These are phyloP conservation scores for Accipiter cooperii DNA, from an alignment of 2,113 vertebrate species.

Conservation along the genomic window DNA sequence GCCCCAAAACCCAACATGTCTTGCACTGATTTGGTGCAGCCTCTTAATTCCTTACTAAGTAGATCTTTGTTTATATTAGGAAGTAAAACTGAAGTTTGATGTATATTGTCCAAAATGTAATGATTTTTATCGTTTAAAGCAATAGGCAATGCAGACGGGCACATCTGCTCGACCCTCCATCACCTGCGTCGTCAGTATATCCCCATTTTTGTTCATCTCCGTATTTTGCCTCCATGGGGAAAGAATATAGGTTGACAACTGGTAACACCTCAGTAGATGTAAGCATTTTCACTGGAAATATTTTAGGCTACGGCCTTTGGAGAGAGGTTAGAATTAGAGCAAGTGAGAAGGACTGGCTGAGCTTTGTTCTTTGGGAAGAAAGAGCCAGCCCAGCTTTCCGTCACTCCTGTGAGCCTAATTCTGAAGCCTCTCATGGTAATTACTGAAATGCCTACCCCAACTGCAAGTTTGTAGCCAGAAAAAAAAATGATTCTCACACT, in stretches of 20 bases:
- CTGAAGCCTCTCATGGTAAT: slow-evolving; percentile 9
- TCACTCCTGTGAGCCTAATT: not conserved
- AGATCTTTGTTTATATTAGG: not conserved
- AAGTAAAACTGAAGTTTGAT: not conserved
- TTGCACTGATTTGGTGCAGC: not conserved
- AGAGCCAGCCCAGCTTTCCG: not conserved
- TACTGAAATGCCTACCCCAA: slow-evolving; percentile 12
- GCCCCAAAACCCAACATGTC: not conserved
- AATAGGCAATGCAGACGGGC: not conserved
- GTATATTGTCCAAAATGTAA: not conserved
- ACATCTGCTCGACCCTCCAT: not conserved
- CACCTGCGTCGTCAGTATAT: not conserved
- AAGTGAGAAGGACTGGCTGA: slow-evolving; percentile 24
- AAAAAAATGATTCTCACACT: slow-evolving; percentile 16
- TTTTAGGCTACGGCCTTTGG: slow-evolving; percentile 10
- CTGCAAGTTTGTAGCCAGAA: slow-evolving; percentile 29
- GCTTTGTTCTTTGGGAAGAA: slow-evolving; percentile 33
- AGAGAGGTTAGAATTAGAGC: slow-evolving; percentile 42
- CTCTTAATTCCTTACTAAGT: not conserved
- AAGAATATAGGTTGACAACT: not conserved
- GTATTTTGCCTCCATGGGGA: not conserved
- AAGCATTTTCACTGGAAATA: not conserved
- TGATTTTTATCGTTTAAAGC: not conserved
- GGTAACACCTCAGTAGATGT: not conserved
- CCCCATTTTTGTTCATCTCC: not conserved